A percentile compares a stretch with the other conserved stretches of the same genome.
These are phyloP conservation scores for Motacilla alba DNA, from an alignment of 2,113 vertebrate species.

Conservation along the genomic window DNA sequence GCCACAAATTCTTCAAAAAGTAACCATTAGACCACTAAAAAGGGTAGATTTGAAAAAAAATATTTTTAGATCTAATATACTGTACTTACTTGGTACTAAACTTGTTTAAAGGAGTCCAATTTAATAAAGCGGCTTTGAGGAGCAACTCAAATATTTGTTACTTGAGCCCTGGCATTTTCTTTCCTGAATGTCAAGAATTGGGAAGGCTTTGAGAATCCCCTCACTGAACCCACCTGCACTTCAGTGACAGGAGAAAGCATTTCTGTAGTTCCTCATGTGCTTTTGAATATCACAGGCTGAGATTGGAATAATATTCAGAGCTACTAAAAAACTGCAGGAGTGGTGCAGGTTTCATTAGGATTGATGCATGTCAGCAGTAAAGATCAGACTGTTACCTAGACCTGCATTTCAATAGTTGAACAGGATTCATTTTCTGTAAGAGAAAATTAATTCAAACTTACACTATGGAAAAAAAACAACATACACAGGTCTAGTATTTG, in stretches of 20 bases:
- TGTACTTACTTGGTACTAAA: not conserved
- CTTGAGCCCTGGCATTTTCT: not conserved
- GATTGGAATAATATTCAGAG: not conserved
- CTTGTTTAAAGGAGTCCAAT: not conserved
- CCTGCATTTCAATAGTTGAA: not conserved
- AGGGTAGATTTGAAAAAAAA: not conserved
- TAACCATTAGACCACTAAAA: not conserved
- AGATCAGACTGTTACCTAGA: not conserved
- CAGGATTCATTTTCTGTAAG: not conserved
- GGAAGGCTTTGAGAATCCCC: not conserved
- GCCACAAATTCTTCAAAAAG: not conserved
- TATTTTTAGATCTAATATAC: not conserved
- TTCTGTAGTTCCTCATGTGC: not conserved
- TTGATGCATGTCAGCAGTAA: not conserved
- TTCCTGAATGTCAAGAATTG: not conserved
- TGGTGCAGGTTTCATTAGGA: not conserved
- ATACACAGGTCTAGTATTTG: not conserved
- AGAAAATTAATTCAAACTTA: not conserved
- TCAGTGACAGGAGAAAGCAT: accelerated
- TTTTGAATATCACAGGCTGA: not conserved
- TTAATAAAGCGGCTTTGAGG: not conserved
- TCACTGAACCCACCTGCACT: not conserved
- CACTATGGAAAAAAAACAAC: not conserved
- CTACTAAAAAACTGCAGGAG: not conserved
- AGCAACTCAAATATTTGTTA: not conserved